Conservation (phyloP, 2,888 invertebrate species). For the Lacanobia oleracea region DNA sequence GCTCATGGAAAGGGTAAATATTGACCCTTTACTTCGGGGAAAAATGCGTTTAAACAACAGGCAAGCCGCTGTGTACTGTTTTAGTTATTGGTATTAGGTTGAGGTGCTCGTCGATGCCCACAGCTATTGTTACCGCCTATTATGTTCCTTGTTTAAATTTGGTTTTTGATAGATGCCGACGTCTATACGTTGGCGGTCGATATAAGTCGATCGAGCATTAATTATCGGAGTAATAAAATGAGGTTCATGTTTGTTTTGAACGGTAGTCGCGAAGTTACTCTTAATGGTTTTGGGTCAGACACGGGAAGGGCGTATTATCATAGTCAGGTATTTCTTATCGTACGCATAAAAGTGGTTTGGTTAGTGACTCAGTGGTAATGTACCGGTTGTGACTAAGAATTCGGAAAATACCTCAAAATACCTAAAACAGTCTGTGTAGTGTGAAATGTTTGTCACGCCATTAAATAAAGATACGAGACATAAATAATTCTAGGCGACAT, state of each 20-base stretch:
- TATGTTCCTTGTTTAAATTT: slow-evolving; percentile 68
- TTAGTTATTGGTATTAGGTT: slow-evolving; percentile 88
- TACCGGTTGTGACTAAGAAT: slow-evolving; percentile 21
- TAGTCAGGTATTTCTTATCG: slow-evolving; percentile 45
- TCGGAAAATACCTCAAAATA: slow-evolving; percentile 1
- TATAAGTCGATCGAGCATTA: slow-evolving; percentile 79
- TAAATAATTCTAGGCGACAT: slow-evolving; percentile 27
- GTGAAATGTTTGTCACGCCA: slow-evolving; percentile 32
- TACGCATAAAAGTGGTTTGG: slow-evolving; percentile 39
- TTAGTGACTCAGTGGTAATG: slow-evolving; percentile 31
- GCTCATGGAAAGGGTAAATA: slow-evolving; percentile 88
- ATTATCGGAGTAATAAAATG: slow-evolving; percentile 81
- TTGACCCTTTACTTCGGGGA: slow-evolving; percentile 87
- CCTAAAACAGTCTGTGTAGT: background rate
- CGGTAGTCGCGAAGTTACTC: slow-evolving; percentile 73
- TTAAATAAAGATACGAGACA: slow-evolving; percentile 30
- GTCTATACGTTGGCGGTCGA: slow-evolving; percentile 68
- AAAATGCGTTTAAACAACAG: slow-evolving; percentile 89
- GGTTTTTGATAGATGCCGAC: slow-evolving; percentile 74
- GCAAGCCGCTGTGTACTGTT: slow-evolving; percentile 85
- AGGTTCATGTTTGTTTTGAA: slow-evolving; percentile 76
- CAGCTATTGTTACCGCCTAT: slow-evolving; percentile 74
- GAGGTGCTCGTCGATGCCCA: slow-evolving; percentile 75
- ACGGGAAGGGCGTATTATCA: slow-evolving; percentile 49
- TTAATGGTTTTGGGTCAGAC: slow-evolving; percentile 58